Base-by-base conservation (phyloP, 2,797 vertebrate species). In the Microchirus variegatus region DNA sequence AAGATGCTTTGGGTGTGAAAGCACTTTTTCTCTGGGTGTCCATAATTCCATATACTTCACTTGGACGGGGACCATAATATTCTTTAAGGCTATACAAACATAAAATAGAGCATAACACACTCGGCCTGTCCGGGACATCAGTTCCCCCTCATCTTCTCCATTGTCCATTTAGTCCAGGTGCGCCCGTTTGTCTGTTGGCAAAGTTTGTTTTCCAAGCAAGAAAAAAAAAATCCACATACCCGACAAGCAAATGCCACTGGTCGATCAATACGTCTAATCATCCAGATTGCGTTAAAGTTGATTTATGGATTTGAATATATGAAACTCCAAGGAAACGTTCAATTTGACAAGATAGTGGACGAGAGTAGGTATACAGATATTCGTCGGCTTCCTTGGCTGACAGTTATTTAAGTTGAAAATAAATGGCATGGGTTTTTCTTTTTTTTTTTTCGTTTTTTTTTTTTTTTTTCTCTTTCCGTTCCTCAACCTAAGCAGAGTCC, bases 51-150 rank as follows among this genome's bases (percentile, higher is more conserved):
- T 87, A 93, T 77, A 94, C 90, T 93, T 93, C 90, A 95, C 92
- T 91, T 91, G 92, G 92, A 94, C 90, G 83, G 87, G 94, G 94
- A 94, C 90, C 89, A 84, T 92, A 92, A 50, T 83, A 89, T 91
- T 80, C 84, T 93, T 92, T 96, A 96, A 97, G 96, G 95, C 95
- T 96, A 93, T 93, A 96, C 94, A 96, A 93, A 98, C 95, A 95
- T 93, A 94, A 95, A 94, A 93, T 89, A 94, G 93, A 96, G 91
- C 89, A 92, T 90, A 90, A 93, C 86, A 94, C 92, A 93, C 81
- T 86, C 88, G 78, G 79, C 73, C 68, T 83, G 81, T 90, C 90
- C 75, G 57, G 89, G 84, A 73, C 73, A 84, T 82, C 79, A 84
- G 78, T 84, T 92, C 87, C 78, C 90, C 87, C 22, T 89, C 61